Conservation (phyloP, 2,113 vertebrate species). For the Carlito syrichta region DNA sequence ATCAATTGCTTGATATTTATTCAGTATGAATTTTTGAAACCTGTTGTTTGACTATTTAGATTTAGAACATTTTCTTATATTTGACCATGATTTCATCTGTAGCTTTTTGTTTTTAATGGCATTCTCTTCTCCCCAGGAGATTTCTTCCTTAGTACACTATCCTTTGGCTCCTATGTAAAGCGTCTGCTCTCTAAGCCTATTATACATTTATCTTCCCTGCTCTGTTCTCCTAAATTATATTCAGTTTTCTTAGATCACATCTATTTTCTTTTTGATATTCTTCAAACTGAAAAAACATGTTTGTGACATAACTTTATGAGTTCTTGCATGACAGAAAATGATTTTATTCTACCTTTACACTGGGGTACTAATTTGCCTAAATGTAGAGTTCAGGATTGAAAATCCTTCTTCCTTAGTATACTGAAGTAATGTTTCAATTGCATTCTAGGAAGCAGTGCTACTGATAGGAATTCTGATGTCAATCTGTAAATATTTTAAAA, state of each 20-base stretch:
- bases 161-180: not conserved
- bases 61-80: not conserved
- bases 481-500: not conserved
- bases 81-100: not conserved
- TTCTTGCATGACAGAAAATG: not conserved
- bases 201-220: not conserved
- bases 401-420: not conserved
- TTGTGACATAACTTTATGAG: not conserved
- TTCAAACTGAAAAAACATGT: not conserved
- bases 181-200: not conserved
- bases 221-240: not conserved
- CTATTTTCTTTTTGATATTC: not conserved
- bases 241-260: not conserved
- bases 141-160: not conserved
- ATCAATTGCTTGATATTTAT: not conserved
- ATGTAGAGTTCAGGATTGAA: not conserved
- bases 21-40: not conserved
- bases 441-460: not conserved
- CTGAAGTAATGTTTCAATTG: not conserved
- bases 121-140: not conserved
- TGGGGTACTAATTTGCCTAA: not conserved
- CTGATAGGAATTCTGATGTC: not conserved
- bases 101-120: not conserved
- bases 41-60: not conserved
- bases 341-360: not conserved